Evolutionary conservation across 2,797 vertebrate genomes (phyloP).

Genomic region (Pterois miles): DNA sequence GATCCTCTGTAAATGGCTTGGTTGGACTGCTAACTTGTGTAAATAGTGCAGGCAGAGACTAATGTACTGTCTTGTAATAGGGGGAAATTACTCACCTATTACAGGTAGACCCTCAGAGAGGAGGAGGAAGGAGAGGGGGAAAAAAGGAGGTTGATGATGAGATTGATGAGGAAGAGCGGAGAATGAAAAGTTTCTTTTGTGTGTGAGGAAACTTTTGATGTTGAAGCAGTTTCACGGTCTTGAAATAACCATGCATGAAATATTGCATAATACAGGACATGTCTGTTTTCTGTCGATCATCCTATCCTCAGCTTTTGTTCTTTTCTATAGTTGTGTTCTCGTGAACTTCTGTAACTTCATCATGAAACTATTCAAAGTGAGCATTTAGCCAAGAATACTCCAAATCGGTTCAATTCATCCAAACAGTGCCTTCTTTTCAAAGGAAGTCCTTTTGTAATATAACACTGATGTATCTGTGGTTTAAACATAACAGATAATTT

Average conservation of each 20-base stretch:
- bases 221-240: neutral
- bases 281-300: neutral
- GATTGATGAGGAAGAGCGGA: conserved; percentile 62
- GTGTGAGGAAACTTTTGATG: conserved; percentile 14
- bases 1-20: conserved; percentile 88
- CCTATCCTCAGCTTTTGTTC: neutral
- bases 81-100: conserved; percentile 66
- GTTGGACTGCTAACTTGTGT: conserved; percentile 91
- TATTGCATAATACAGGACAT: neutral
- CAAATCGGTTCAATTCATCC: neutral
- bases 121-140: neutral
- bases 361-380: neutral
- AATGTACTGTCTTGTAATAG: conserved; percentile 73
- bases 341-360: neutral
- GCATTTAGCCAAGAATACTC: neutral
- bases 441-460: neutral
- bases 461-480: neutral
- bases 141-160: conserved; percentile 22
- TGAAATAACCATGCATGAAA: neutral
- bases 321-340: neutral
- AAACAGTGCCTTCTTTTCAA: neutral
- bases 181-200: neutral
- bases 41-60: conserved; percentile 85
- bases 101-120: conserved; percentile 45
- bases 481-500: neutral